Evolutionary conservation across 2,888 invertebrate species (phyloP).

Genomic region (Tubulanus polymorphus): DNA sequence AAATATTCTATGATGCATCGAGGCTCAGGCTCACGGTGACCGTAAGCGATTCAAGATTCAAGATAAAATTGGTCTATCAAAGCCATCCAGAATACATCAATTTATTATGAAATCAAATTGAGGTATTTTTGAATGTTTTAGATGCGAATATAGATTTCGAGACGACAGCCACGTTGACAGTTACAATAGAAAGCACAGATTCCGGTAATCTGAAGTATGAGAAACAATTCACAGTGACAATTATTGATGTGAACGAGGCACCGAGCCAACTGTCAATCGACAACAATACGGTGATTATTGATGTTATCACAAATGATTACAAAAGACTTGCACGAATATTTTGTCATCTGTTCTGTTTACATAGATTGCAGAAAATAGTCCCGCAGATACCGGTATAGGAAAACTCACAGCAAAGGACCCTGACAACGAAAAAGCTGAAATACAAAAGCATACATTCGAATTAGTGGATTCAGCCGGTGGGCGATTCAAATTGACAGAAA

Average conservation of each 20-base stretch:
- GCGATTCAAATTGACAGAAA: conserved; percentile 15
- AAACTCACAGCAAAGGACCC: conserved; percentile 19
- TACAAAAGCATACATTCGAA: conserved; percentile 21
- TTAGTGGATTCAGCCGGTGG: conserved; percentile 16
- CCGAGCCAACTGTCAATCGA: conserved; percentile 19
- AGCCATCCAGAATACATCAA: no score
- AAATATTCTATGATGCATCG: no score
- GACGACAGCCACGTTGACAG: conserved; percentile 1
- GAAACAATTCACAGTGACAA: conserved; percentile 18
- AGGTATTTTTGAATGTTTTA: no score
- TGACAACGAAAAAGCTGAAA: conserved; percentile 17
- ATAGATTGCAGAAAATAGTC: conserved; percentile 21
- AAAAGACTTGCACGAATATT: no score
- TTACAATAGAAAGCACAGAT: conserved; percentile 23
- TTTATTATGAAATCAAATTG: no score
- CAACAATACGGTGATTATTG: conserved; percentile 23
- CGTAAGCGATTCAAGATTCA: no score
- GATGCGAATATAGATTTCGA: conserved; percentile 22
- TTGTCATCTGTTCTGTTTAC: no score
- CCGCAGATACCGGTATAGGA: conserved; percentile 16
- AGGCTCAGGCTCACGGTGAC: no score
- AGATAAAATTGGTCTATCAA: no score
- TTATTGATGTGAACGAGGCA: conserved; percentile 26
- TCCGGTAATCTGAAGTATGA: conserved; percentile 15
- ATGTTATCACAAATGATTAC: no score